Conservation (phyloP, 2,113 vertebrate genomes). For the Salminus brasiliensis region DNA sequence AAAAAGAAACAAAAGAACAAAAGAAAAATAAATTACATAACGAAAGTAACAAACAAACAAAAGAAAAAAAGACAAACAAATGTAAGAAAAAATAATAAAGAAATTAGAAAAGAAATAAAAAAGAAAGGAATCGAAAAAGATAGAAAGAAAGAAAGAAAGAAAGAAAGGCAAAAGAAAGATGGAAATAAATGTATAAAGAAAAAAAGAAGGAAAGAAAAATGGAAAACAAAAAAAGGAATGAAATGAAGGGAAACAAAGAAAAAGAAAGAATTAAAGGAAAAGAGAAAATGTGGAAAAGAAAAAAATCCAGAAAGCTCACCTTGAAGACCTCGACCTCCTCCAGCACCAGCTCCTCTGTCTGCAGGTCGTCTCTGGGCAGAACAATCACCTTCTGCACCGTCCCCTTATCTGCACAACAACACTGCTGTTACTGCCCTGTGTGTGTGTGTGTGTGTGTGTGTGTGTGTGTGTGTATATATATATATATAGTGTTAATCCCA, state of each 20-base stretch:
- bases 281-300: neutral
- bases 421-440: slow-evolving; percentile 51
- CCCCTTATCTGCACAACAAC: slow-evolving; percentile 83
- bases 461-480: too few species aligned
- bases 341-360: slow-evolving; percentile 93
- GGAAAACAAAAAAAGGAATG: neutral
- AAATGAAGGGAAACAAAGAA: neutral
- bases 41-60: neutral
- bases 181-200: too few species aligned
- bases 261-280: neutral
- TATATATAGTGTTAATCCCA: too few species aligned
- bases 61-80: neutral
- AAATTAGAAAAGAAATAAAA: neutral
- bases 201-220: neutral
- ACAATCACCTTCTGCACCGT: slow-evolving; percentile 98
- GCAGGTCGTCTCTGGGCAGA: slow-evolving; percentile 92
- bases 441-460: too few species aligned
- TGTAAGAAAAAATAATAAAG: neutral
- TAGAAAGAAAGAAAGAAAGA: neutral
- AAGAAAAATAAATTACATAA: too few species aligned
- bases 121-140: neutral
- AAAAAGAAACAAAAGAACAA: neutral
- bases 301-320: slow-evolving; percentile 68
- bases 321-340: slow-evolving; percentile 98
- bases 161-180: neutral